Percentiles rank a stretch among this genome's conserved stretches.
phyloP scores from a whole-genome alignment of 1,140 invertebrate species.

The Sminthurides bifidus region DNA sequence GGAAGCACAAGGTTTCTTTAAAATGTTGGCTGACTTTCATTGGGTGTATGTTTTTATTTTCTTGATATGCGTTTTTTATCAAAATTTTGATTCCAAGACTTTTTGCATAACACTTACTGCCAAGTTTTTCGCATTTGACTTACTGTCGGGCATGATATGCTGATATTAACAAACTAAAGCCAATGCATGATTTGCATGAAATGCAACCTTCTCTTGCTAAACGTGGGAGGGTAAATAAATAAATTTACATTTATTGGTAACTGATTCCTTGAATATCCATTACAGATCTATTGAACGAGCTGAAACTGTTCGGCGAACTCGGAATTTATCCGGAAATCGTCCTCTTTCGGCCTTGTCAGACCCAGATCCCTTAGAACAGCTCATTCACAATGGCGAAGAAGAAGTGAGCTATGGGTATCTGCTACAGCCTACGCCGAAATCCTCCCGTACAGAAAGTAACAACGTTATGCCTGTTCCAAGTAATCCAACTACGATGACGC shows the following conservation, averaged over 20 bases:
- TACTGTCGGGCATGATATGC: no score
- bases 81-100: no score
- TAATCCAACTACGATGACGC: neutral
- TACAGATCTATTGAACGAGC: slow-evolving; percentile 40
- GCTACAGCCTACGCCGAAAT: slow-evolving; percentile 47
- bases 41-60: no score
- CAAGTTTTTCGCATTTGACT: no score
- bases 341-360: slow-evolving; percentile 73
- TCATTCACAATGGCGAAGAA: slow-evolving; percentile 39
- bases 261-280: neutral
- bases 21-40: no score
- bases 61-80: no score
- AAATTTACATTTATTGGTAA: neutral
- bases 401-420: slow-evolving; percentile 72
- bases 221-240: no score
- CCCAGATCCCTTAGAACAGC: slow-evolving; percentile 67
- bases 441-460: neutral
- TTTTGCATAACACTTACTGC: no score
- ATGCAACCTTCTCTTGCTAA: no score
- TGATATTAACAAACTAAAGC: no score
- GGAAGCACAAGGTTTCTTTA: slow-evolving; percentile 9
- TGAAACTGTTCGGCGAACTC: slow-evolving; percentile 53
- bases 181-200: no score
- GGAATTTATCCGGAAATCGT: slow-evolving; percentile 65
- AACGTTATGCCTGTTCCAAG: no score